Evolutionary conservation across 23 tunicate species (phyloP), one percentile per base, ranked within the genome.

Genomic region (Clavelina lepadiformis): DNA sequence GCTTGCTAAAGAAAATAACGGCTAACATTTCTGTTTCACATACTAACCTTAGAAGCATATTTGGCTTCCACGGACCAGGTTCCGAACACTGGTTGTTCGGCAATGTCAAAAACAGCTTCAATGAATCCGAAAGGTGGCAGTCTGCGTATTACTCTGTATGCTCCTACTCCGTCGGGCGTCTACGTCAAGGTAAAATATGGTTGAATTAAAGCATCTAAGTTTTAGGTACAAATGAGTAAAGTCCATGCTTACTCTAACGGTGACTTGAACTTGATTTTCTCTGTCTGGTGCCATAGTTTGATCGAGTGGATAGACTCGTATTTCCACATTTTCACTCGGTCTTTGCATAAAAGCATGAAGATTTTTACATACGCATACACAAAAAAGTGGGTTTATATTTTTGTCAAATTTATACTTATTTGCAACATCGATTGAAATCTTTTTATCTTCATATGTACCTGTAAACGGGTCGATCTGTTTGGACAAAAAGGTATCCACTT

Each of bases 61-160:
- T 36, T 59, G 24, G 77, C 77, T 71, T 71, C 71, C 6, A 71
- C 41, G 13, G 77, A 71, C 77, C 77, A 71, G n/a, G 38, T 57
- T 23, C 77, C 77, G 24, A 46, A 58, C 21, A 71, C 51, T 5
- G 77, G 77, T 33, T 2, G 57, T 58, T 71, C 77, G 33, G 77
- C 53, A 4, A 71, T 7, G 58, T 35, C 26, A 35, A 71, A 71
- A 6, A 33, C 21, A 15, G 50, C 30, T 13, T 71, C 77, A 2
- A 71, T 57, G 24, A 63, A 33, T 57, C 26, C 62, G 18, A 34
- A 34, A 6, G 1, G 51, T n/a, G 31, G 27, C 38, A 58, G 18
- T 31, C n/a, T 26, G 13, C 15, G 30, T 0, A 34, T 57, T 15
- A 13, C 38, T 57, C 26, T 58, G 38, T 60, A 25, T 0, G 38